Conservation (phyloP, 2,797 vertebrate species). For the Labeo calbasu region DNA sequence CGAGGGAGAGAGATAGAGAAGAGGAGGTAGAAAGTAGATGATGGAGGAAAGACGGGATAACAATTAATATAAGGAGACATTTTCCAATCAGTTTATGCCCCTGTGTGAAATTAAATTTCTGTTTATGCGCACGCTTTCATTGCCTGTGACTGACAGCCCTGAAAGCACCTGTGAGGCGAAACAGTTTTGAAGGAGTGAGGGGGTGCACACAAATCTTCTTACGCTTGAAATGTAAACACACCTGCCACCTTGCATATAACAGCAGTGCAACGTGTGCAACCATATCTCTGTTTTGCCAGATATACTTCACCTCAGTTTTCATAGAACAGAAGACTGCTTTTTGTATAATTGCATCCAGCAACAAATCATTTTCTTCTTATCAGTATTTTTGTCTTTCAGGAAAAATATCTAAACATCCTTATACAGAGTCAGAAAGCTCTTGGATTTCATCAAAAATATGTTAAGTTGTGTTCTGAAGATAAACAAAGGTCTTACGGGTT, state of each 20-base stretch:
- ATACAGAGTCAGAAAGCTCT: too few species aligned
- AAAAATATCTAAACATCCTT: neutral
- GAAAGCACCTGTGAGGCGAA: slow-evolving; percentile 35
- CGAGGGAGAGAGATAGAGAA: neutral
- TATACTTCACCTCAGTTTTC: neutral
- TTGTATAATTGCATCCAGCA: neutral
- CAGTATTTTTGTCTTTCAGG: neutral
- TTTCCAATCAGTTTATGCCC: slow-evolving; percentile 47
- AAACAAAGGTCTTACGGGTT: too few species aligned
- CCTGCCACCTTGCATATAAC: slow-evolving; percentile 28
- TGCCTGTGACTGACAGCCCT: slow-evolving; percentile 44
- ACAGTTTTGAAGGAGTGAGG: slow-evolving; percentile 1
- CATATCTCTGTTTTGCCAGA: neutral
- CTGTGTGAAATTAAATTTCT: slow-evolving; percentile 57
- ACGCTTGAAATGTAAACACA: slow-evolving; percentile 21
- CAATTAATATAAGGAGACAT: slow-evolving; percentile 47
- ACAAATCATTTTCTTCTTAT: neutral
- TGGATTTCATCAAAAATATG: too few species aligned
- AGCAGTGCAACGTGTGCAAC: neutral
- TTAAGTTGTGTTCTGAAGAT: too few species aligned
- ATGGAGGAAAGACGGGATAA: slow-evolving; percentile 25
- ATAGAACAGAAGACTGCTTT: neutral
- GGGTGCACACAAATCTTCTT: slow-evolving; percentile 19
- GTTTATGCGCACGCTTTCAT: slow-evolving; percentile 42
- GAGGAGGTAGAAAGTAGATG: slow-evolving; percentile 28